Conservation (phyloP, 2,888 invertebrate genomes). For the Gnatocerus cornutus region DNA sequence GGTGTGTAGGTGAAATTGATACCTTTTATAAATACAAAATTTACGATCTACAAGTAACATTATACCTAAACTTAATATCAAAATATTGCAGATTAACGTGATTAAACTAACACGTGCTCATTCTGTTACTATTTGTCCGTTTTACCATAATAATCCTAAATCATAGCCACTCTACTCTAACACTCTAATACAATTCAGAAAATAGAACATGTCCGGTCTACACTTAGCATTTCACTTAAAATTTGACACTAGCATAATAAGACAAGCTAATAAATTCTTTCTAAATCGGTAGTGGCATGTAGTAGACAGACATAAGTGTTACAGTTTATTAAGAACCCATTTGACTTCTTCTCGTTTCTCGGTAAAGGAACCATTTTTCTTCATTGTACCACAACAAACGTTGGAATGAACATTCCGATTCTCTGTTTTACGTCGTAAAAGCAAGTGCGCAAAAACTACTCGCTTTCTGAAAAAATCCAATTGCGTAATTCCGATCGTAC, state of each 20-base stretch:
- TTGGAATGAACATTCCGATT: background rate
- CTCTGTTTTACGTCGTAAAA: background rate
- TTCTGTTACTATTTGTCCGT: too few relatives aligned
- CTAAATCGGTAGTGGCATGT: background rate
- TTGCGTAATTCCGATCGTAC: slow-evolving; percentile 35
- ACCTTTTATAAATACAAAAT: too few relatives aligned
- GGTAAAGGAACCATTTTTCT: background rate
- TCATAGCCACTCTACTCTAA: too few relatives aligned
- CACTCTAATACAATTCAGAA: too few relatives aligned
- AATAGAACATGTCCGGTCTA: too few relatives aligned
- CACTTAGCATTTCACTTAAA: background rate
- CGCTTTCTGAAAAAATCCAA: background rate
- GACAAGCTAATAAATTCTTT: too few relatives aligned
- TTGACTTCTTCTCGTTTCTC: background rate
- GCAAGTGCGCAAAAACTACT: background rate
- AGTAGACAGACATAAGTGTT: background rate
- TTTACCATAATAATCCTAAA: too few relatives aligned
- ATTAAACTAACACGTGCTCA: too few relatives aligned
- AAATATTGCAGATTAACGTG: too few relatives aligned
- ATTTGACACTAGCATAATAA: background rate
- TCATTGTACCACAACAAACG: background rate
- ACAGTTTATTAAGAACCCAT: background rate
- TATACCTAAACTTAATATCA: too few relatives aligned
- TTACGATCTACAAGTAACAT: too few relatives aligned
- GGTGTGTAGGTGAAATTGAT: too few relatives aligned